Evolutionary conservation across 2,888 invertebrate species (phyloP).

Genomic region (Cheilosia vulpina): DNA sequence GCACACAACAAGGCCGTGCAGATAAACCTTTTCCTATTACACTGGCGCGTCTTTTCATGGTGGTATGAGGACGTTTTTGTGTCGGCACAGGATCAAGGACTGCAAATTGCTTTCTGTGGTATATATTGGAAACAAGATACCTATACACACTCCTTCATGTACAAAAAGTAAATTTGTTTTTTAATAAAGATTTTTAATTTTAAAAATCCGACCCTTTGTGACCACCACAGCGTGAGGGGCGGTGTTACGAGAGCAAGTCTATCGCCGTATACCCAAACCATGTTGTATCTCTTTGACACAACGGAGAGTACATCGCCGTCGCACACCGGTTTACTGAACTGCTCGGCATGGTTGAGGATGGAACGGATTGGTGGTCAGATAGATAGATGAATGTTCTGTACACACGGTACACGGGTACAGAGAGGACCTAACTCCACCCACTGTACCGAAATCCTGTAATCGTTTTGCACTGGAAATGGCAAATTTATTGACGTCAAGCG

Average conservation of each 20-base stretch:
- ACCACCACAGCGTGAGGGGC: constrained; percentile 1
- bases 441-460: constrained; percentile 30
- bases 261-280: constrained; percentile 14
- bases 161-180: constrained; percentile 20
- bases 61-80: background rate
- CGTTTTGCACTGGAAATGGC: constrained; percentile 54
- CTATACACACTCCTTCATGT: background rate
- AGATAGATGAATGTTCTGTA: constrained; percentile 36
- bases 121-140: background rate
- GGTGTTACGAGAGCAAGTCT: constrained; percentile 26
- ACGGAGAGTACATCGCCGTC: constrained; percentile 4
- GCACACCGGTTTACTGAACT: constrained; percentile 1
- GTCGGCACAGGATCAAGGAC: constrained; percentile 23
- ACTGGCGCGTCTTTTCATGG: background rate
- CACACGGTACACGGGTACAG: constrained; percentile 19
- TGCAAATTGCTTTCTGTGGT: constrained; percentile 43
- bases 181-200: constrained; percentile 53
- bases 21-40: background rate
- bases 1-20: constrained; percentile 2
- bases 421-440: constrained; percentile 11
- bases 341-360: constrained; percentile 10
- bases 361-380: constrained; percentile 50
- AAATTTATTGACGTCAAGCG: constrained; percentile 66
- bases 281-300: constrained; percentile 15
- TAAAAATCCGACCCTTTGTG: constrained; percentile 20